A percentile compares a stretch with the other conserved stretches of the same genome.
These are phyloP conservation scores for Cyclina sinensis DNA, from an alignment of 1,140 invertebrate species.

Conservation along the genomic window DNA sequence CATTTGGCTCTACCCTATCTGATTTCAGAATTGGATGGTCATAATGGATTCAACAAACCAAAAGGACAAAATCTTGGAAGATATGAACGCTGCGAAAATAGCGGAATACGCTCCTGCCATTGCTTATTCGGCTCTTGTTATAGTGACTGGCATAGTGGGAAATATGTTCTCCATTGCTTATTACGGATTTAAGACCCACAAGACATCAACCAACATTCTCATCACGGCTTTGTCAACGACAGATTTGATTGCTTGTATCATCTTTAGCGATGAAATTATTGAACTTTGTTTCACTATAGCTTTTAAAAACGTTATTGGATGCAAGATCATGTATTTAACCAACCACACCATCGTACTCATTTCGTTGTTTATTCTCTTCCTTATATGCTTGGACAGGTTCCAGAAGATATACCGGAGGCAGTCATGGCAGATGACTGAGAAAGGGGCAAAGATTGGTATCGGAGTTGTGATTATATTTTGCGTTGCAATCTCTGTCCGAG, in stretches of 20 bases:
- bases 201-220: background rate
- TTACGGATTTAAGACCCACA: background rate
- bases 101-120: background rate
- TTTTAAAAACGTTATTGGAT: background rate
- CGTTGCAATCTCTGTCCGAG: background rate
- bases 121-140: background rate
- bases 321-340: background rate
- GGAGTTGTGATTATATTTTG: background rate
- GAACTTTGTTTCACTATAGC: conserved; percentile 6
- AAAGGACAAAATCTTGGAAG: background rate
- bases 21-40: no score
- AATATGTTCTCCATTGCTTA: background rate
- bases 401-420: background rate
- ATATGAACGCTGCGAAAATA: background rate
- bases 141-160: background rate
- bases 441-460: background rate
- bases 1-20: no score
- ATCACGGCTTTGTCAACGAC: background rate
- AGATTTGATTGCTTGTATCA: background rate
- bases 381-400: background rate
- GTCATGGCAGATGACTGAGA: background rate
- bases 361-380: background rate
- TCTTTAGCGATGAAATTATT: conserved; percentile 15
- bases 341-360: background rate
- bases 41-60: background rate